Evolutionary conservation across 2,113 vertebrate species (phyloP).

Genomic region (Campylomormyrus tamandua): DNA sequence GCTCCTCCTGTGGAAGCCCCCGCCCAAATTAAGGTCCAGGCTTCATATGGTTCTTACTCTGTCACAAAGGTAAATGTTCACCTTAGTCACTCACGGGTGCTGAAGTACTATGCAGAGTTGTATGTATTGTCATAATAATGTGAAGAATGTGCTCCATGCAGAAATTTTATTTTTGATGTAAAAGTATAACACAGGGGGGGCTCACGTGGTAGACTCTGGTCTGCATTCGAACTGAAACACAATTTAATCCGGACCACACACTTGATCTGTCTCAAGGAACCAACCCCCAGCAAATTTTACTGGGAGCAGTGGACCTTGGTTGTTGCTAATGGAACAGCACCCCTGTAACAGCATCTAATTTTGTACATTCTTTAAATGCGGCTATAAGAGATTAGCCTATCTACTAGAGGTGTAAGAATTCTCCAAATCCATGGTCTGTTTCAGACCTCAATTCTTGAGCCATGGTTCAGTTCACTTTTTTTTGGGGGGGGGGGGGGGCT

Average conservation of each 20-base stretch:
- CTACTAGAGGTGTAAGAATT: neutral
- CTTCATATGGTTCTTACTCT: constrained; percentile 55
- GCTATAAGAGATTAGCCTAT: neutral
- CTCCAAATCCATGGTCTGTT: neutral
- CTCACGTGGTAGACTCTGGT: neutral
- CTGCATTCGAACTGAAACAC: neutral
- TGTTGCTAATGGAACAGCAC: neutral
- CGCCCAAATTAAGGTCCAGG: constrained; percentile 39
- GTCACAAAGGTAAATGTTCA: constrained; percentile 47
- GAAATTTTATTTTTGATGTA: neutral
- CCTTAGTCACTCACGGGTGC: neutral
- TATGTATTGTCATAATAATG: neutral
- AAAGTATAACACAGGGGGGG: too few relatives aligned
- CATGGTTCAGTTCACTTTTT: too few relatives aligned
- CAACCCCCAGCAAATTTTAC: too few relatives aligned
- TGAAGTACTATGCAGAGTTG: too few relatives aligned
- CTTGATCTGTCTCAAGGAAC: neutral
- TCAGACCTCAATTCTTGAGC: neutral
- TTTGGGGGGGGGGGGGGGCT: too few relatives aligned
- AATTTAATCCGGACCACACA: neutral
- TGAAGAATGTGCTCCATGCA: neutral
- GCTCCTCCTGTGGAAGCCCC: constrained; percentile 28
- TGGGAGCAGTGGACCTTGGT: too few relatives aligned
- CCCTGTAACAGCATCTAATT: neutral
- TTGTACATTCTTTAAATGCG: neutral